Conservation (phyloP, 2,888 invertebrate species). For the Acanthoscelides obtectus region DNA sequence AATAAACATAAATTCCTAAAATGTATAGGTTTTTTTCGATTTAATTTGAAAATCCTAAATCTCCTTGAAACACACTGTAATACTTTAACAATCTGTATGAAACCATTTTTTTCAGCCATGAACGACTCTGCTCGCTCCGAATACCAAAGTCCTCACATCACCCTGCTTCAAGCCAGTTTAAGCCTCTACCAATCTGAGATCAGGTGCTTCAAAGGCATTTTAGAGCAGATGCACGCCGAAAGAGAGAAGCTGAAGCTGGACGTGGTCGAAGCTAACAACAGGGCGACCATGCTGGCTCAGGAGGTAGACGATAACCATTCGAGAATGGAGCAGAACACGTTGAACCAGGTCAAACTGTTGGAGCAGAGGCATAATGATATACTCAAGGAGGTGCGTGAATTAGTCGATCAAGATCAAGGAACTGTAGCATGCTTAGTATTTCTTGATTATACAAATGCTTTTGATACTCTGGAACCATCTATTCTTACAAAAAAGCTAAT, state of each 20-base stretch:
- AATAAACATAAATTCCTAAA: no score
- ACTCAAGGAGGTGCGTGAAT: constrained; percentile 50
- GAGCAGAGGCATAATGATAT: constrained; percentile 76
- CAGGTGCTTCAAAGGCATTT: constrained; percentile 53
- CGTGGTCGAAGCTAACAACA: constrained; percentile 74
- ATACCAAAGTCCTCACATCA: constrained; percentile 46
- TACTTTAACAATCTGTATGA: no score
- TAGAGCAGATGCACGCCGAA: constrained; percentile 69
- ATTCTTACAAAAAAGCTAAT: no score
- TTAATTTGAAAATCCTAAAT: no score
- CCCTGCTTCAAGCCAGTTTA: constrained; percentile 60
- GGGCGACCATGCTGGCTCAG: constrained; percentile 76
- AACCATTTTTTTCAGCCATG: constrained; percentile 11
- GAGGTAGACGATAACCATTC: constrained; percentile 90
- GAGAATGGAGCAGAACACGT: constrained; percentile 71
- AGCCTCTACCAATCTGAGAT: constrained; percentile 65
- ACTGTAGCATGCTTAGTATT: no score
- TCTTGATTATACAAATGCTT: no score
- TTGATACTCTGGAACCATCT: no score
- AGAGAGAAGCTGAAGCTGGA: constrained; percentile 76
- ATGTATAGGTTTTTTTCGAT: no score
- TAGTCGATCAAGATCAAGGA: no score
- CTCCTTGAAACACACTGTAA: no score
- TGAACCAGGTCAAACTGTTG: constrained; percentile 63
- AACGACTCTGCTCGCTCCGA: constrained; percentile 32